Percentiles rank a stretch among this genome's conserved stretches.
Evolutionary conservation across 2,888 invertebrate genomes (phyloP).

Genomic region (Ochropleura leucogaster): DNA sequence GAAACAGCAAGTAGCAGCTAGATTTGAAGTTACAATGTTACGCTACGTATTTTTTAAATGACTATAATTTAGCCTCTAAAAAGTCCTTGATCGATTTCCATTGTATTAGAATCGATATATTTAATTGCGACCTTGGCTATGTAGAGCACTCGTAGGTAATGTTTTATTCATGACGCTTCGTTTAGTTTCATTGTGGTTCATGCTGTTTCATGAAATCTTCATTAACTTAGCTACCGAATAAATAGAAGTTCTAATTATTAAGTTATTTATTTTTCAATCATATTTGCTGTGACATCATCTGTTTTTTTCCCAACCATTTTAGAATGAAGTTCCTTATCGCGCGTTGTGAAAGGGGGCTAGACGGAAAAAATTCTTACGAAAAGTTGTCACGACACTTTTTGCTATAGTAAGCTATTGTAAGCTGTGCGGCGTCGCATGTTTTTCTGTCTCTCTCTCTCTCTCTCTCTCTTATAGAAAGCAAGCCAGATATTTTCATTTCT

Average conservation of each 20-base stretch:
- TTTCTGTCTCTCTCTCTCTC: too few relatives aligned
- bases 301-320: too few relatives aligned
- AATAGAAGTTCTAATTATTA: not conserved
- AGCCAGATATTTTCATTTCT: too few relatives aligned
- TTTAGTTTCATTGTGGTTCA: constrained; percentile 35
- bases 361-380: too few relatives aligned
- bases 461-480: too few relatives aligned
- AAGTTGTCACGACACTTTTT: too few relatives aligned
- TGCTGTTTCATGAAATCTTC: constrained; percentile 22
- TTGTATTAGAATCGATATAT: constrained; percentile 25
- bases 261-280: not conserved
- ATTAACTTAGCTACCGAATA: constrained; percentile 20
- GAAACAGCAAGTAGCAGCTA: too few relatives aligned
- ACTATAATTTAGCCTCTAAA: not conserved
- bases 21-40: not conserved
- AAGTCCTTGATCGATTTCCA: constrained; percentile 20
- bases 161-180: constrained; percentile 43
- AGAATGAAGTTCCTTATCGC: too few relatives aligned
- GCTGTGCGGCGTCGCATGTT: too few relatives aligned
- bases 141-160: constrained; percentile 24
- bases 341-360: too few relatives aligned
- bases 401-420: too few relatives aligned
- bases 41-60: not conserved
- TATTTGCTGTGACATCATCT: not conserved
- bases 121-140: constrained; percentile 21